Conservation (phyloP, 1,140 invertebrate species). For the Scaptomyza hsui region DNA sequence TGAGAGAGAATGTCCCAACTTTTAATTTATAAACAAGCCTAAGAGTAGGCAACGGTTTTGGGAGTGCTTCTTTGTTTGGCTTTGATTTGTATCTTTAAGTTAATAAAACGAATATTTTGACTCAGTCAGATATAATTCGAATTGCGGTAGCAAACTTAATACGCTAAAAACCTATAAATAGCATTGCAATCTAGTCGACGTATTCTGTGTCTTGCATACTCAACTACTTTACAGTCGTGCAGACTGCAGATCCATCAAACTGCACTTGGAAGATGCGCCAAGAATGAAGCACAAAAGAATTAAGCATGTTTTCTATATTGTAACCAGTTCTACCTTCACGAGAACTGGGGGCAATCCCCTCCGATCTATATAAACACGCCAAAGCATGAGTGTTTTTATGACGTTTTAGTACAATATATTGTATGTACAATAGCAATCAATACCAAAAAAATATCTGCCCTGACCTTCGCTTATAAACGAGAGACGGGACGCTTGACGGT, state of each 20-base stretch:
- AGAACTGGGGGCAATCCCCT: constrained; percentile 25
- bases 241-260: not conserved
- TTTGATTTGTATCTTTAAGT: no score
- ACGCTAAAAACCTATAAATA: not conserved
- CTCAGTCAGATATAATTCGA: no score
- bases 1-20: no score
- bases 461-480: constrained; percentile 37
- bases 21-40: not conserved
- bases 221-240: not conserved
- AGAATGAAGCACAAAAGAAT: constrained; percentile 7
- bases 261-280: not conserved
- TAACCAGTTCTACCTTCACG: constrained; percentile 17
- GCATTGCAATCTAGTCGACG: not conserved
- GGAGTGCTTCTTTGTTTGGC: no score
- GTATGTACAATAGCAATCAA: constrained; percentile 27
- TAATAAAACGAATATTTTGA: no score
- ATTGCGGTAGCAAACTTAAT: no score
- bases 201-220: not conserved
- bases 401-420: constrained; percentile 16
- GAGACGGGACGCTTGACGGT: constrained; percentile 18
- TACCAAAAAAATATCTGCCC: constrained; percentile 25
- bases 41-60: not conserved
- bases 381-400: not conserved
- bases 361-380: not conserved
- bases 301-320: not conserved